Evolutionary conservation across 2,113 vertebrate species (phyloP).

Genomic region (Phodopus roborovskii): DNA sequence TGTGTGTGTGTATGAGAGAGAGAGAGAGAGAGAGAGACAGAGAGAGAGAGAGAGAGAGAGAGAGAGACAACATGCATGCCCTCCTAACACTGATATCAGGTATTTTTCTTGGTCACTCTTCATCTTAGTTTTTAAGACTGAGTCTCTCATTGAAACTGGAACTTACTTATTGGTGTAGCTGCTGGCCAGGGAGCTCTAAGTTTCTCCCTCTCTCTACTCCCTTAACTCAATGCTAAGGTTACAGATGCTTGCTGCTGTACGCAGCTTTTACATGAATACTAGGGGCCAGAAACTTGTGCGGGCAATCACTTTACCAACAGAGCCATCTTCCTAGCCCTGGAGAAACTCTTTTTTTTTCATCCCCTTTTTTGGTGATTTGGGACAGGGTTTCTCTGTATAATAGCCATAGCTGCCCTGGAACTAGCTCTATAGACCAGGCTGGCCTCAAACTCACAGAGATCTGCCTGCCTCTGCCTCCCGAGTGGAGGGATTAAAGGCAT

Average conservation of each 20-base stretch:
- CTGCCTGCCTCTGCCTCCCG: too few relatives aligned
- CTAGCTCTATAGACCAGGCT: too few relatives aligned
- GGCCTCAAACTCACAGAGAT: too few relatives aligned
- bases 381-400: too few relatives aligned
- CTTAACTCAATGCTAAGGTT: not conserved
- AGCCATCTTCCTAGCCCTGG: not conserved
- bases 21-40: too few relatives aligned
- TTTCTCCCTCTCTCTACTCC: not conserved
- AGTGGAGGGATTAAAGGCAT: too few relatives aligned
- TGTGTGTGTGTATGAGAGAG: not conserved
- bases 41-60: too few relatives aligned
- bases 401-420: too few relatives aligned
- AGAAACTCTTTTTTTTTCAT: not conserved
- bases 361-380: too few relatives aligned
- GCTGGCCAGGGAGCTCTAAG: not conserved
- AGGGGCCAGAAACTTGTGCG: not conserved
- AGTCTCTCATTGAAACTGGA: not conserved
- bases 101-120: not conserved
- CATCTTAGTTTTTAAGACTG: not conserved
- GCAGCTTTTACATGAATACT: too few relatives aligned
- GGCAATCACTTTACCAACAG: not conserved
- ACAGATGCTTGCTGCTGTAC: not conserved
- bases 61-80: not conserved
- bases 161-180: not conserved
- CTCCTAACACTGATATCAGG: too few relatives aligned